Evolutionary conservation across 2,113 vertebrate genomes (phyloP).

Genomic region (Taurulus bubalis): DNA sequence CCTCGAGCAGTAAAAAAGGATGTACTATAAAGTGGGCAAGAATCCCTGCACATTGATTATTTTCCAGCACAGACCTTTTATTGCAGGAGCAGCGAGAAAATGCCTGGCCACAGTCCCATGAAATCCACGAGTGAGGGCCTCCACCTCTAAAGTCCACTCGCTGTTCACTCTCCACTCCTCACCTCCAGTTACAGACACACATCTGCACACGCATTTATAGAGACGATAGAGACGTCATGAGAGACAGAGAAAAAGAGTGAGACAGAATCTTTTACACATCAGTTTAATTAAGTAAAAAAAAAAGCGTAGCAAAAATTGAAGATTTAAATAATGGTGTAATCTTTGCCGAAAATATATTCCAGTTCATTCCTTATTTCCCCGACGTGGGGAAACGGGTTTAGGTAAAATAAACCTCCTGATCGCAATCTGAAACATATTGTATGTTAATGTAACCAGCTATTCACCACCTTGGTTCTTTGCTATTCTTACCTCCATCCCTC

Average conservation of each 20-base stretch:
- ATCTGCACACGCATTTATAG: neutral
- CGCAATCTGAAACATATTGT: neutral
- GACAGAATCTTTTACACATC: neutral
- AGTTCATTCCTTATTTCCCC: neutral
- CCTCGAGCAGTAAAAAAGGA: slow-evolving; percentile 34
- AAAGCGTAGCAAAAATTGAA: neutral
- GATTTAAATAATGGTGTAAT: neutral
- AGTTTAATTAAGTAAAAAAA: neutral
- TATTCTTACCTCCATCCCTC: slow-evolving; percentile 26
- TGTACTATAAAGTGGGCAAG: slow-evolving; percentile 55
- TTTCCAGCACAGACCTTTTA: slow-evolving; percentile 59
- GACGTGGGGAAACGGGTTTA: no score
- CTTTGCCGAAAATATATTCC: neutral
- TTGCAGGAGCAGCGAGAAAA: slow-evolving; percentile 42
- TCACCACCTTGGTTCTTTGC: slow-evolving; percentile 22
- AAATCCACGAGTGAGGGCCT: slow-evolving; percentile 64
- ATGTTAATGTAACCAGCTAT: neutral
- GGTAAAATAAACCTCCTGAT: neutral
- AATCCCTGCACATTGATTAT: slow-evolving; percentile 63
- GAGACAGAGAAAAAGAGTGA: neutral
- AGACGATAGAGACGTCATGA: neutral
- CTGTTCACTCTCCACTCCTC: neutral
- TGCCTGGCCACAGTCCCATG: slow-evolving; percentile 51
- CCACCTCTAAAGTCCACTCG: slow-evolving; percentile 10
- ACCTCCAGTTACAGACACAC: neutral